phyloP scores from a whole-genome alignment of 2,888 invertebrate species.

The Dorcus parallelipipedus region DNA sequence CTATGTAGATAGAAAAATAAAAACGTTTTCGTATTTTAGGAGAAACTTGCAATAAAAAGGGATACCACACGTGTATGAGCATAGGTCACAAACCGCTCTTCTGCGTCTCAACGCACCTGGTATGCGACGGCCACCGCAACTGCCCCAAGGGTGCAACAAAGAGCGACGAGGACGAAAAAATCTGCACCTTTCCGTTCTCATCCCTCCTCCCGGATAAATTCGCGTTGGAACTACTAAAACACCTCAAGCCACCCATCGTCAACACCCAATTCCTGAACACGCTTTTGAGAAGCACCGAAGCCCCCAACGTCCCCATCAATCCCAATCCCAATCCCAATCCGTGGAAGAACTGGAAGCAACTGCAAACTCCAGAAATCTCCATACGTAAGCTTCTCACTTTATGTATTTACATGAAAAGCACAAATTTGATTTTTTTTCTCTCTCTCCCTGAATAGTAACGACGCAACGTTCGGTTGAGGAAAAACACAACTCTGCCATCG shows the following conservation, averaged over 20 bases:
- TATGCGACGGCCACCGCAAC: constrained; percentile 65
- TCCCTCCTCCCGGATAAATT: neutral
- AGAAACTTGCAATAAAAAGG: constrained; percentile 25
- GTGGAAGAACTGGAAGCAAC: constrained; percentile 13
- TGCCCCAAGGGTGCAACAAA: constrained; percentile 61
- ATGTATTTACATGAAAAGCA: neutral
- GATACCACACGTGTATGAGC: constrained; percentile 40
- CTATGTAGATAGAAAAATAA: too few relatives aligned
- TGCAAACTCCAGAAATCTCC: too few relatives aligned
- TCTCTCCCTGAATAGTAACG: neutral
- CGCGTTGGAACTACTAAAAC: neutral
- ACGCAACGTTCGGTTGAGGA: neutral
- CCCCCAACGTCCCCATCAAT: constrained; percentile 1
- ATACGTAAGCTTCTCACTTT: neutral
- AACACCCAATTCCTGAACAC: constrained; percentile 6
- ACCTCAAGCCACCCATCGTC: constrained; percentile 1
- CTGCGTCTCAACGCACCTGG: constrained; percentile 63
- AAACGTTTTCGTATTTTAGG: constrained; percentile 9
- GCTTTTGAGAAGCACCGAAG: neutral
- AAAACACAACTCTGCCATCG: constrained; percentile 6
- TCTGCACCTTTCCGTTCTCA: constrained; percentile 30
- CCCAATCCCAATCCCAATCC: neutral
- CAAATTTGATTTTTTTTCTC: neutral
- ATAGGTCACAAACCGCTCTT: constrained; percentile 46
- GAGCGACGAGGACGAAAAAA: constrained; percentile 42